phyloP scores from a whole-genome alignment of 2,888 invertebrate species.

The Macropis europaea region DNA sequence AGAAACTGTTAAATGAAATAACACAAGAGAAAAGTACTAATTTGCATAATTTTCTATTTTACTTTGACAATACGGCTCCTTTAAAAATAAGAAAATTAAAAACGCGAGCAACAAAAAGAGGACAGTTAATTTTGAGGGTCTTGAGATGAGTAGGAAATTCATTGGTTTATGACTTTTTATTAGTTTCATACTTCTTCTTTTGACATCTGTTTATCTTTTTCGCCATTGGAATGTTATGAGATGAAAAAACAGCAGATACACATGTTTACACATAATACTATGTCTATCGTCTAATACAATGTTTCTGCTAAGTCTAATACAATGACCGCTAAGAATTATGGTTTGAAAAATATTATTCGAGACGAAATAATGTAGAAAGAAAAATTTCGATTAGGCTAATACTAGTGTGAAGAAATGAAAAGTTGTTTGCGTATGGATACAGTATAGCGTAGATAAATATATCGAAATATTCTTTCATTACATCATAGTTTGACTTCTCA shows the following conservation, averaged over 20 bases:
- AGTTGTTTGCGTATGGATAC: background rate
- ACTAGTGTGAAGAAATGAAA: background rate
- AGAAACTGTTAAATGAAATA: background rate
- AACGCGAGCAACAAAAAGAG: background rate
- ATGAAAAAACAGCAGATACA: conserved; percentile 17
- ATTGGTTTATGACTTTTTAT: background rate
- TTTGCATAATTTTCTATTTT: background rate
- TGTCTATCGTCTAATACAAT: background rate
- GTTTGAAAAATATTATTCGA: background rate
- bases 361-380: background rate
- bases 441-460: background rate
- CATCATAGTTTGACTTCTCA: background rate
- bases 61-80: background rate
- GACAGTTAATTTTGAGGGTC: background rate
- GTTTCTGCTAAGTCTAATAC: too few relatives aligned
- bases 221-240: background rate
- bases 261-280: background rate
- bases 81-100: background rate
- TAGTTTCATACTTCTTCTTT: background rate
- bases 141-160: background rate
- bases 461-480: background rate
- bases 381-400: background rate
- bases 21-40: background rate
- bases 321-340: background rate
- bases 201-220: background rate